Base-by-base conservation (phyloP, 2,888 invertebrate species). In the Teleogryllus oceanicus region DNA sequence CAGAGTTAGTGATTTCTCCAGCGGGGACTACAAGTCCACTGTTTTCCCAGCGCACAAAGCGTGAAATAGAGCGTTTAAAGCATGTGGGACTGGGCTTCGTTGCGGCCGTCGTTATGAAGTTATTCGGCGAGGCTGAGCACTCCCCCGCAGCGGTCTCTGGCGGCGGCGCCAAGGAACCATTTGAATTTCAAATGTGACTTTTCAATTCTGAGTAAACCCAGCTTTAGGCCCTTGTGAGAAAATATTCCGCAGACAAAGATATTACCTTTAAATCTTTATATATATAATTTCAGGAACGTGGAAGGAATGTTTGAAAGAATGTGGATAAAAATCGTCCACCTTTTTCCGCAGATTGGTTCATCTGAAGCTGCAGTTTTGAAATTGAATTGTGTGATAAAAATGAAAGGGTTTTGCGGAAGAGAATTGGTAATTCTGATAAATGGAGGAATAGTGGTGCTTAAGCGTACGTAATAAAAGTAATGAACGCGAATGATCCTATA, bases 121-220 rank as follows among this genome's bases (percentile, higher is more conserved):
- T 62, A 62, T 62, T 62, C 8, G 16, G 16, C 8, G 62, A 1
- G 16, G 13, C 37, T 8, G 37, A 37, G 37, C 37, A 8, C 37
- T 0, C 37, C 37, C 37, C 37, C 37, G 8, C 37, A 37, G 37
- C 37, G 37, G 37, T 8, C 37, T 37, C 8, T 37, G 37, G 62
- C 16, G 62, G 13, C n/a, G 62, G 13, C 62, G 13, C 62, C n/a
- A n/a, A 62, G 62, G n/a, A 62, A 13, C 13, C n/a, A 62, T 62
- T 62, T 62, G 62, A 62, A 62, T 18, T 62, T 62, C 62, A 62
- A 62, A 62, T 62, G 62, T 62, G 62, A 62, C 62, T 62, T 62
- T 62, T 62, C 62, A 62, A 62, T 62, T 62, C 62, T 62, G 62
- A 62, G 16, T 62, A 62, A 13, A 62, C 62, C 62, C 13, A 62